Conservation (phyloP, 2,797 vertebrate species). For the Harpagifer antarcticus region DNA sequence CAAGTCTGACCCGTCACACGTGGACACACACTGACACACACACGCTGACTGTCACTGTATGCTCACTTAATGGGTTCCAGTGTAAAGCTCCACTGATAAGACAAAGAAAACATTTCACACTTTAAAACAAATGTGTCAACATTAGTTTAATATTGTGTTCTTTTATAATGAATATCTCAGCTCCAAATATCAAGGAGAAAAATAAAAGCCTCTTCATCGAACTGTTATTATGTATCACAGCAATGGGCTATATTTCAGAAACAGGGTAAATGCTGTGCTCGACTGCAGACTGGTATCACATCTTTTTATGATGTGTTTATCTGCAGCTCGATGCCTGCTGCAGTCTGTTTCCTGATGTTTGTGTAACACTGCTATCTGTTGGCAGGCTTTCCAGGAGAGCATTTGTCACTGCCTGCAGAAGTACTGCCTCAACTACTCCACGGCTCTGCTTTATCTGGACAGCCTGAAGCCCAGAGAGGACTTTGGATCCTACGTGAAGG, state of each 20-base stretch:
- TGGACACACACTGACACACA: neutral
- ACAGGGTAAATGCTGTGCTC: neutral
- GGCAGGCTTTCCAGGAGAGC: conserved; percentile 89
- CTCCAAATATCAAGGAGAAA: neutral
- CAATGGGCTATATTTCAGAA: neutral
- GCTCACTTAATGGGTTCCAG: neutral
- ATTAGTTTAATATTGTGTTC: neutral
- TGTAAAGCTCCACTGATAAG: conserved; percentile 21
- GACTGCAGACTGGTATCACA: neutral
- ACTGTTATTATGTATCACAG: conserved; percentile 5
- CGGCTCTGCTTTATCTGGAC: conserved; percentile 91
- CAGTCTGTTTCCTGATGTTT: conserved; percentile 2
- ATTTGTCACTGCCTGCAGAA: conserved; percentile 92
- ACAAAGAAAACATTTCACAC: neutral
- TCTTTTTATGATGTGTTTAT: conserved; percentile 39
- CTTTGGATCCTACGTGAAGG: conserved; percentile 92
- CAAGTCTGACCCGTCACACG: conserved; percentile 57
- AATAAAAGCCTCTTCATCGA: neutral
- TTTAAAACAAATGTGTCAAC: neutral
- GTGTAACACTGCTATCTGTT: conserved; percentile 50
- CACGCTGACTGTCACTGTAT: neutral
- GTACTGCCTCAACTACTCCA: conserved; percentile 94
- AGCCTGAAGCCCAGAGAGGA: conserved; percentile 90
- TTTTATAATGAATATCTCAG: neutral
- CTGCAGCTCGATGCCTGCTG: conserved; percentile 5